phyloP scores from a whole-genome alignment of 2,888 invertebrate species.

The Dorcus hopei region DNA sequence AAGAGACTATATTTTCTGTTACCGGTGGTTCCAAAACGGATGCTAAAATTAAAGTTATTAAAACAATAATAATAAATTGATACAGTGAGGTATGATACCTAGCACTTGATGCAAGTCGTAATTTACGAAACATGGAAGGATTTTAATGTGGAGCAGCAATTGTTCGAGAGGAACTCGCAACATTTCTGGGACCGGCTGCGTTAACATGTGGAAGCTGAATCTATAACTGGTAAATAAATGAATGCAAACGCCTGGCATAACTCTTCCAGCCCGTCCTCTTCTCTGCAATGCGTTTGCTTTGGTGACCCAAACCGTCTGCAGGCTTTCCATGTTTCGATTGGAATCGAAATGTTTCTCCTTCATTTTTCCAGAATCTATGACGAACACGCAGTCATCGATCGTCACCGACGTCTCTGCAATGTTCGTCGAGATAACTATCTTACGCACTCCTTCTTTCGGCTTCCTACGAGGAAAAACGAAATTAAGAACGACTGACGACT shows the following conservation, averaged over 20 bases:
- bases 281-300: conserved; percentile 87
- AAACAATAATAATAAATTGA: neutral
- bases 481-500: neutral
- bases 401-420: conserved; percentile 95
- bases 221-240: conserved; percentile 80
- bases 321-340: conserved; percentile 81
- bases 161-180: conserved; percentile 86
- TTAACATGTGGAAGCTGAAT: conserved; percentile 61
- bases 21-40: conserved; percentile 73
- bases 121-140: conserved; percentile 54
- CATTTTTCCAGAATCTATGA: conserved; percentile 89
- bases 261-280: conserved; percentile 87
- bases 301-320: conserved; percentile 88
- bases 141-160: conserved; percentile 70
- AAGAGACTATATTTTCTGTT: conserved; percentile 63
- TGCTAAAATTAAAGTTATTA: conserved; percentile 43
- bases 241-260: conserved; percentile 82
- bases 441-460: conserved; percentile 68
- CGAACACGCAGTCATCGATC: conserved; percentile 93
- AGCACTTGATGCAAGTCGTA: conserved; percentile 39
- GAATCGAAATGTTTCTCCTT: conserved; percentile 83
- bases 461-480: conserved; percentile 53
- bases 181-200: conserved; percentile 85
- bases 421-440: conserved; percentile 88
- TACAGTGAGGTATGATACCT: conserved; percentile 27